Evolutionary conservation across 2,888 invertebrate species (phyloP).

Genomic region (Stenoptilia bipunctidactyla): DNA sequence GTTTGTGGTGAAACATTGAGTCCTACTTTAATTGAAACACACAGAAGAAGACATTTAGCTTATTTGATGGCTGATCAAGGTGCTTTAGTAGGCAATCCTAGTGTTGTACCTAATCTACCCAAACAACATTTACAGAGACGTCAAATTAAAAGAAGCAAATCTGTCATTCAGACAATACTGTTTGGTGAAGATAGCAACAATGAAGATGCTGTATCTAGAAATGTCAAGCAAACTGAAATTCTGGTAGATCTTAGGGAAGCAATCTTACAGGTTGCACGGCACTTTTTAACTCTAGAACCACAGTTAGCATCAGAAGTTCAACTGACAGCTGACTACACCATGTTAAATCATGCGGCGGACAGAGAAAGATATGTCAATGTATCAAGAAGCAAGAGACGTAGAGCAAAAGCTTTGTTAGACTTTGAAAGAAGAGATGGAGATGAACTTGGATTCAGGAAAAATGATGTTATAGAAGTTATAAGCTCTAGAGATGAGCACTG

Average conservation of each 20-base stretch:
- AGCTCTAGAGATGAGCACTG: slow-evolving; percentile 98
- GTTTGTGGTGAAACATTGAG: slow-evolving; percentile 86
- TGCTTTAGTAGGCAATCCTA: slow-evolving; percentile 91
- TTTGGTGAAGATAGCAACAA: slow-evolving; percentile 85
- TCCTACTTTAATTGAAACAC: slow-evolving; percentile 88
- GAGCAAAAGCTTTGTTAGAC: slow-evolving; percentile 96
- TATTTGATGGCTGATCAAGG: slow-evolving; percentile 98
- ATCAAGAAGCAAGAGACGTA: slow-evolving; percentile 84
- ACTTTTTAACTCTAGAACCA: slow-evolving; percentile 94
- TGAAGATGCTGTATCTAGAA: slow-evolving; percentile 93
- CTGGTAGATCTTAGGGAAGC: slow-evolving; percentile 97
- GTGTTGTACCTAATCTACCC: slow-evolving; percentile 89
- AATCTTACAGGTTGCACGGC: slow-evolving; percentile 90
- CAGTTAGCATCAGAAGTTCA: slow-evolving; percentile 84
- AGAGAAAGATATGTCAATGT: slow-evolving; percentile 96
- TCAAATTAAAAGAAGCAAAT: slow-evolving; percentile 91
- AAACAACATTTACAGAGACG: slow-evolving; percentile 91
- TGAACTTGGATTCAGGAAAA: slow-evolving; percentile 97
- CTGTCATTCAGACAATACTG: slow-evolving; percentile 88
- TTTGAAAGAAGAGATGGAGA: slow-evolving; percentile 98
- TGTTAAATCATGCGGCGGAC: slow-evolving; percentile 95
- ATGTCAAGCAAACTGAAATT: slow-evolving; percentile 97
- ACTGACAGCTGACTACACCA: slow-evolving; percentile 92
- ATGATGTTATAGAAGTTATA: slow-evolving; percentile 97
- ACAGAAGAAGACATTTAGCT: slow-evolving; percentile 91